Base-by-base conservation (phyloP, 2,113 vertebrate genomes). In the Mesocricetus auratus region DNA sequence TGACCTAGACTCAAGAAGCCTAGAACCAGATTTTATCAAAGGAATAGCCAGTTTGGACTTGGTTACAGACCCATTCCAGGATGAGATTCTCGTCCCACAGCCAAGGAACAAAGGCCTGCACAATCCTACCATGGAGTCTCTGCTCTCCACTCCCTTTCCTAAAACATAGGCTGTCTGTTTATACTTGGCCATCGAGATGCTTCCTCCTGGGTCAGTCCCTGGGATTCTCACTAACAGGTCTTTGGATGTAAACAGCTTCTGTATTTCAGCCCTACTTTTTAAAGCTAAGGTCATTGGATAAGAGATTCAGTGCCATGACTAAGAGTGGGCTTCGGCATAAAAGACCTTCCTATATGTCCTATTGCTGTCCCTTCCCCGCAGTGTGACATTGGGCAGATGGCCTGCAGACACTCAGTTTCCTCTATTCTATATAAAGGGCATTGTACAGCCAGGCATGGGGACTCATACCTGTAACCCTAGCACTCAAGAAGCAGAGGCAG, bases 181-280 rank as follows among this genome's bases (percentile, higher is more conserved):
- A n/a, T 64, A 19, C 62, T 71, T 95, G 64, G 45, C 91, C 58
- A 60, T 4, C 64, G 58, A 85, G 69, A 69, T 88, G 85, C 81
- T 92, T 94, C 68, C 88, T 92, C 94, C 78, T 89, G n/a, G 69
- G 74, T 89, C 94, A 89, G 60, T 87, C 83, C 86, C 89, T 93
- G 56, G 60, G 24, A 58, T 97, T 96, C 92, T 97, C 81, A 95
- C 42, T 91, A 86, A 95, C 62, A 87, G 33, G 78, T 17, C 58
- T 96, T 83, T 95, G 91, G 82, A 74, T 85, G 33, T 87, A 56
- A 71, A 71, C 75, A 86, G 73, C 69, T 75, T 97, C 93, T 95
- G 79, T 62, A 31, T 95, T 93, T 73, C 60, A 29, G 45, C 56
- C 58, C 91, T 73, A 68, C 15, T 85, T 83, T 89, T 94, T 88